Evolutionary conservation across 2,888 invertebrate genomes (phyloP), one percentile per base, ranked within the genome.

Genomic region (Pegoplata infirma): DNA sequence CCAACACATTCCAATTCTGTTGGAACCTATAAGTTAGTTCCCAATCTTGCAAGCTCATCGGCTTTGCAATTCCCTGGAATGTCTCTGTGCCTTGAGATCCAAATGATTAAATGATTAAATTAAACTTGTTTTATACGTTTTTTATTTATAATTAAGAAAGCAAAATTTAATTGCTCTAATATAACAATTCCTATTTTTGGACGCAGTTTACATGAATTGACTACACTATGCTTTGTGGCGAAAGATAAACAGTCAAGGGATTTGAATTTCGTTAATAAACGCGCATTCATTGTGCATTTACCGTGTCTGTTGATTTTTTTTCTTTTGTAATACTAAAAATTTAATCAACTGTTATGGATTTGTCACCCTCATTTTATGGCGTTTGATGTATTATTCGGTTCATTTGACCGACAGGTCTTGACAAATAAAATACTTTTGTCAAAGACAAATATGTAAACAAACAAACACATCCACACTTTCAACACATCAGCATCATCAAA

Each of bases 311-410:
- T 69, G 49, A 63, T 69, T 75, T 68, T 49, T 76, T 76, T 56
- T 47, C 17, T 23, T 23, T 51, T 23, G 49, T 21, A 4, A 4
- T 64, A 51, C 28, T 16, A n/a, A 79, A n/a, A 83, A 86, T 88
- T 89, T 87, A 90, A 90, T 89, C 88, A 90, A 89, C 88, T 86
- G 87, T 86, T 86, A 85, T 82, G 86, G 85, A 87, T 88, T 88
- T 89, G 88, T 88, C 89, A 89, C 88, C 89, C 89, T 85, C 84
- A 86, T 85, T 88, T 84, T 86, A 83, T 84, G 87, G 85, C 89
- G 89, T 89, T 89, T 89, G 88, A 89, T 88, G 88, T 89, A 89
- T 90, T 90, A 90, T 90, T 89, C 87, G 90, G 88, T 89, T 90
- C 88, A 90, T 90, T 90, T 90, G 89, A 87, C 86, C 88, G 90